Evolutionary conservation across 2,797 vertebrate species (phyloP).

Genomic region (Chiloscyllium punctatum): DNA sequence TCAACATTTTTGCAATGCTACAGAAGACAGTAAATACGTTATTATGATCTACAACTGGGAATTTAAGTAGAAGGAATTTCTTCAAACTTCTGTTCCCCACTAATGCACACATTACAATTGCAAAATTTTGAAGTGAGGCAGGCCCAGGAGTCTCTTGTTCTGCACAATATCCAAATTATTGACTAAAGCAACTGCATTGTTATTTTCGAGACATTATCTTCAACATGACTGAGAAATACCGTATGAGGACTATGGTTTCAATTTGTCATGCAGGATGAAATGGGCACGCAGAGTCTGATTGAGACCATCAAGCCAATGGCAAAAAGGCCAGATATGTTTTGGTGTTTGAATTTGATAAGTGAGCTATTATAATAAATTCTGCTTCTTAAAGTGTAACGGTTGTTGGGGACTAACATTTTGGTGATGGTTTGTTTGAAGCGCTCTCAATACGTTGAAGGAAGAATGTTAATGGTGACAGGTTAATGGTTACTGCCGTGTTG

Average conservation of each 20-base stretch:
- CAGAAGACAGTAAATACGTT: not conserved
- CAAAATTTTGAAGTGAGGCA: not conserved
- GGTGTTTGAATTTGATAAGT: not conserved
- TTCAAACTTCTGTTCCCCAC: not conserved
- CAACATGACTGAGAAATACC: not conserved
- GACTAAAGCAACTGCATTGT: not conserved
- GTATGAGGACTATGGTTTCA: not conserved
- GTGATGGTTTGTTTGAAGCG: not conserved
- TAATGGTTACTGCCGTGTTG: not conserved
- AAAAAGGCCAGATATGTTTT: not conserved
- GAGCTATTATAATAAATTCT: not conserved
- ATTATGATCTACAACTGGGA: not conserved
- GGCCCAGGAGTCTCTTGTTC: not conserved
- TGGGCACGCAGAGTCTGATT: not conserved
- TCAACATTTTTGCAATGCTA: not conserved
- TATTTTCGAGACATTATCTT: too few relatives aligned
- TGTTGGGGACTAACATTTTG: not conserved
- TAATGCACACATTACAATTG: not conserved
- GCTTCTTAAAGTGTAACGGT: not conserved
- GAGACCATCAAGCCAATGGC: not conserved
- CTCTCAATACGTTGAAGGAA: not conserved
- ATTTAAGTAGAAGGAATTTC: not conserved
- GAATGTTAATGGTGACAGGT: not conserved
- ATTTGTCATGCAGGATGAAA: not conserved
- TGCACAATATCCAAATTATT: not conserved